Conservation (phyloP, 2,113 vertebrate genomes). For the Spheniscus mendiculus region DNA sequence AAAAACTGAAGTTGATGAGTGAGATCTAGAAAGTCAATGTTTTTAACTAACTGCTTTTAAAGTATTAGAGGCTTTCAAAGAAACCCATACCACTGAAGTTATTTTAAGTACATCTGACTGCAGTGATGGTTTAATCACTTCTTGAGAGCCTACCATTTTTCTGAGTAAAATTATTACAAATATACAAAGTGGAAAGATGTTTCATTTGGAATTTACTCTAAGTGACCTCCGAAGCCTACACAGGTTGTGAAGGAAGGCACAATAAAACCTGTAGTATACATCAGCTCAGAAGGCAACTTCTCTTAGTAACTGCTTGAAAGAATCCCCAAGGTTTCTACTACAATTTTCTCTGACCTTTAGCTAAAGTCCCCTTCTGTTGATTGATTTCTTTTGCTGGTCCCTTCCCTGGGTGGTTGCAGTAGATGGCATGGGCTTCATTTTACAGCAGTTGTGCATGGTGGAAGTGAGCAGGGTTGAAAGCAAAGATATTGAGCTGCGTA, state of each 20-base stretch:
- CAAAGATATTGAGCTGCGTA: not conserved
- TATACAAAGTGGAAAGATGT: not conserved
- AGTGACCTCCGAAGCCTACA: not conserved
- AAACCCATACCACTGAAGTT: not conserved
- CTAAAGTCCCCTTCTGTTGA: not conserved
- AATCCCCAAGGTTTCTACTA: not conserved
- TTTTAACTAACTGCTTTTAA: not conserved
- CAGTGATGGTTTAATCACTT: not conserved
- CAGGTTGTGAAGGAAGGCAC: not conserved
- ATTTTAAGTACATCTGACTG: not conserved
- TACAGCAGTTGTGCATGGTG: not conserved
- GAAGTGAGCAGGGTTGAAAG: not conserved
- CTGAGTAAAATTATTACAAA: not conserved
- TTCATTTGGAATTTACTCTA: constrained; percentile 10
- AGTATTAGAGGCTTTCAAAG: not conserved
- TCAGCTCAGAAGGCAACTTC: not conserved
- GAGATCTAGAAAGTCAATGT: not conserved
- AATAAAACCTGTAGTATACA: constrained; percentile 5
- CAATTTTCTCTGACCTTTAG: constrained; percentile 25
- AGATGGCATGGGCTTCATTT: not conserved
- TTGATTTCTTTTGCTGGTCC: not conserved
- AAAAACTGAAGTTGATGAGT: not conserved
- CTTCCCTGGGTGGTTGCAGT: not conserved
- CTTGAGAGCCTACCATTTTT: not conserved
- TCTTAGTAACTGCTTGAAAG: not conserved